Evolutionary conservation across 2,888 invertebrate species (phyloP).

Genomic region (Eustalomyia histrio): DNA sequence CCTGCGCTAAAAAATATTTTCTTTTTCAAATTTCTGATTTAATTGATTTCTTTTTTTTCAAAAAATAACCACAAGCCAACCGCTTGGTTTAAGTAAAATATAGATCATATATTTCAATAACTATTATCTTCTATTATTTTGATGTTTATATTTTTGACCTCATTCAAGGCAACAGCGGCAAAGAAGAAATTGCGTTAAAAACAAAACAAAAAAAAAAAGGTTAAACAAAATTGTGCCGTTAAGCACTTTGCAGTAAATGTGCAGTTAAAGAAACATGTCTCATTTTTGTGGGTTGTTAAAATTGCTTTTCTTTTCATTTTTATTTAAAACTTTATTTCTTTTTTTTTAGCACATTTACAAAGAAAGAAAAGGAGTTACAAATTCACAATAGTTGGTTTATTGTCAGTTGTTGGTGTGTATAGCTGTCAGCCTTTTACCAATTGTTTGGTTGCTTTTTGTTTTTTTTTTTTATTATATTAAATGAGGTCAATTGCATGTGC

Average conservation of each 20-base stretch:
- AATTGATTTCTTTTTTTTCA: too few species aligned
- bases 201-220: background rate
- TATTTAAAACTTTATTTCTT: conserved; percentile 37
- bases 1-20: too few species aligned
- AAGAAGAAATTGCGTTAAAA: conserved; percentile 56
- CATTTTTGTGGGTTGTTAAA: conserved; percentile 16
- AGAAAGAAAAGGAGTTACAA: background rate
- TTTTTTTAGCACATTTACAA: conserved; percentile 33
- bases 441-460: conserved; percentile 16
- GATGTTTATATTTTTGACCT: conserved; percentile 56
- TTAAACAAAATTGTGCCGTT: conserved; percentile 14
- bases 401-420: conserved; percentile 1
- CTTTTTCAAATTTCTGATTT: too few species aligned
- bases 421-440: conserved; percentile 24
- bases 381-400: conserved; percentile 8
- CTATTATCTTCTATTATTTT: conserved; percentile 2
- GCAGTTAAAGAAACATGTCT: conserved; percentile 48
- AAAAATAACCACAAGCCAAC: background rate
- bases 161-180: conserved; percentile 32
- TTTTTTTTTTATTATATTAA: conserved; percentile 24
- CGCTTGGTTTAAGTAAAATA: background rate
- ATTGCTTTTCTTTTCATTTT: conserved; percentile 24
- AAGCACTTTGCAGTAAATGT: conserved; percentile 53
- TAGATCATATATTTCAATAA: conserved; percentile 11
- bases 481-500: conserved; percentile 64